Evolutionary conservation across 2,888 invertebrate species (phyloP).

Genomic region (Vanessa cardui): DNA sequence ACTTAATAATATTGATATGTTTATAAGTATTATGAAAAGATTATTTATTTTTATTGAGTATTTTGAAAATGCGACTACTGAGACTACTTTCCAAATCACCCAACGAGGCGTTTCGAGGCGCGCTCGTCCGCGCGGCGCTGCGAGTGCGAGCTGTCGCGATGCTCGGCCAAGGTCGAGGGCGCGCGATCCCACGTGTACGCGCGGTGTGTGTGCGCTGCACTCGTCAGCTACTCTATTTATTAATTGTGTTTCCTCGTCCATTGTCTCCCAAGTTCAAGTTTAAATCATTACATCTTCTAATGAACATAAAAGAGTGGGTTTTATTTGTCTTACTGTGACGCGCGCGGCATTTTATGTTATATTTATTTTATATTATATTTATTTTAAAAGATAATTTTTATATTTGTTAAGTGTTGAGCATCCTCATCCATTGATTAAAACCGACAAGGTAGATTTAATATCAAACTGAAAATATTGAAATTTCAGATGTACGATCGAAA

Average conservation of each 20-base stretch:
- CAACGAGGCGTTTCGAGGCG: no score
- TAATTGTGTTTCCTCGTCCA: constrained; percentile 16
- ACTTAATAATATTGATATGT: no score
- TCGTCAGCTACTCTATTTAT: background rate
- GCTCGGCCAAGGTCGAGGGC: constrained; percentile 8
- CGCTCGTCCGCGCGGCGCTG: background rate
- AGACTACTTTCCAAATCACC: background rate
- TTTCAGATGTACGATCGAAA: background rate
- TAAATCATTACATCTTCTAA: constrained; percentile 7
- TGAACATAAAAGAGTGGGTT: background rate
- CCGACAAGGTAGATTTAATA: background rate
- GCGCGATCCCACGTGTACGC: constrained; percentile 7
- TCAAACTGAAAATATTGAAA: background rate
- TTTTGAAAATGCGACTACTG: no score
- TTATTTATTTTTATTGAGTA: no score
- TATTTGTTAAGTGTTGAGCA: no score
- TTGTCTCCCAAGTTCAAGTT: constrained; percentile 27
- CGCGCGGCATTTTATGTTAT: no score
- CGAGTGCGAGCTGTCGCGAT: no score
- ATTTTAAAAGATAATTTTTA: no score
- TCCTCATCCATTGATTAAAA: background rate
- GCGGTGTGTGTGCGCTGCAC: no score
- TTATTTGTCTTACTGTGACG: no score
- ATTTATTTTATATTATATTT: no score
- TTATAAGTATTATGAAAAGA: no score